These are phyloP conservation scores for Lymantria monacha DNA, from an alignment of 2,888 invertebrate genomes.

Conservation along the genomic window DNA sequence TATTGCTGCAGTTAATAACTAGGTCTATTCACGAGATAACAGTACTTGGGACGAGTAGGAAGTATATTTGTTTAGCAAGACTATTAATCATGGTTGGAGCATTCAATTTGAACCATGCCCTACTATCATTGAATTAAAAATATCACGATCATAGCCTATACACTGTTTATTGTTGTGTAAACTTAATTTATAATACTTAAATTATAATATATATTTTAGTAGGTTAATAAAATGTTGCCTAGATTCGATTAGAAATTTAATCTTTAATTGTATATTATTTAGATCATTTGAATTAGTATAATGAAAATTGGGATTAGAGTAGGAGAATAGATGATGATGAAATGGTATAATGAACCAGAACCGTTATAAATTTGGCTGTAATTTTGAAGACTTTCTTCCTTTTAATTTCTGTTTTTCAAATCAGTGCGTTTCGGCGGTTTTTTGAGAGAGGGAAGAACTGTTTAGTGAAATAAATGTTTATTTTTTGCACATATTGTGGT, in stretches of 20 bases:
- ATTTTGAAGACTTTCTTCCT: no score
- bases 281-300: no score
- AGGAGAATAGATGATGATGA: no score
- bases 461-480: no score
- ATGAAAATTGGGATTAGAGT: no score
- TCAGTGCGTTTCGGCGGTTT: no score
- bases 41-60: slow-evolving; percentile 19
- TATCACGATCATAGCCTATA: slow-evolving; percentile 21
- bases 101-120: slow-evolving; percentile 27
- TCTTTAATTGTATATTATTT: no score
- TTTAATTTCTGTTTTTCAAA: no score
- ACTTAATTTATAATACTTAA: slow-evolving; percentile 24
- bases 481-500: no score
- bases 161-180: slow-evolving; percentile 25
- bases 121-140: slow-evolving; percentile 32
- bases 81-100: slow-evolving; percentile 23
- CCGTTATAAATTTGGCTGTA: no score
- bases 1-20: background rate
- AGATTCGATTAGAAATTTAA: background rate
- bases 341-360: no score
- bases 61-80: slow-evolving; percentile 26
- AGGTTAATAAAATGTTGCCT: slow-evolving; percentile 14
- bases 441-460: no score
- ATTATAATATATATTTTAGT: slow-evolving; percentile 25
- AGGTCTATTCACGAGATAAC: slow-evolving; percentile 19